Conservation (phyloP, 2,113 vertebrate species). For the Pipra filicauda region DNA sequence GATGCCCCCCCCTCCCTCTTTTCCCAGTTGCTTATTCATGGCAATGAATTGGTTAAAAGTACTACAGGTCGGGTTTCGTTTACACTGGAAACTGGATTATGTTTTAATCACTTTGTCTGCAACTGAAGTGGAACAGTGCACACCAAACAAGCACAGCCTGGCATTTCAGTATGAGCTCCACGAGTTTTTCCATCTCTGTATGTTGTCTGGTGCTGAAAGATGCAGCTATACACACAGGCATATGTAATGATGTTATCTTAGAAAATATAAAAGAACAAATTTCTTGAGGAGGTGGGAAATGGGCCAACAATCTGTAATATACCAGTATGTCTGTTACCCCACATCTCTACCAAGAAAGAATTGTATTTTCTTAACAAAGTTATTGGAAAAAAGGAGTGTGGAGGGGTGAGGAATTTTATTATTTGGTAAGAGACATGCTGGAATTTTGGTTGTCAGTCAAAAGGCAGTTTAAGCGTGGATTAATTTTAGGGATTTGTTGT, state of each 20-base stretch:
- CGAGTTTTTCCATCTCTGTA: not conserved
- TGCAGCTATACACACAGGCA: not conserved
- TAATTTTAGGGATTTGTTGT: not conserved
- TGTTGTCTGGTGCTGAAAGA: not conserved
- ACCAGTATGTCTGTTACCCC: not conserved
- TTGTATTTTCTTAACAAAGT: not conserved
- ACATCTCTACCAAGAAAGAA: not conserved
- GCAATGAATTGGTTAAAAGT: not conserved
- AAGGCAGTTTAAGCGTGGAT: not conserved
- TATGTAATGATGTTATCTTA: not conserved
- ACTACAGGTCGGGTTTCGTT: not conserved
- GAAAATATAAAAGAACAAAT: not conserved
- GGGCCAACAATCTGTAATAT: not conserved
- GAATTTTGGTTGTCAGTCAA: not conserved
- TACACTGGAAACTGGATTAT: not conserved
- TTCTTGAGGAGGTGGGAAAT: not conserved
- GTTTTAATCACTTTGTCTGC: not conserved
- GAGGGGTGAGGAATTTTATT: not conserved
- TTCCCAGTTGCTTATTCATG: slow-evolving; percentile 29
- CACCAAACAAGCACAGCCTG: not conserved
- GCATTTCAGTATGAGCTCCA: not conserved
- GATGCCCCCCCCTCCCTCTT: not conserved
- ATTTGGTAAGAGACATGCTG: not conserved
- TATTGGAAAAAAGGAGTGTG: not conserved
- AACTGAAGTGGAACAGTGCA: not conserved